Evolutionary conservation across 1,140 invertebrate genomes (phyloP).

Genomic region (Lasioglossum albipes): DNA sequence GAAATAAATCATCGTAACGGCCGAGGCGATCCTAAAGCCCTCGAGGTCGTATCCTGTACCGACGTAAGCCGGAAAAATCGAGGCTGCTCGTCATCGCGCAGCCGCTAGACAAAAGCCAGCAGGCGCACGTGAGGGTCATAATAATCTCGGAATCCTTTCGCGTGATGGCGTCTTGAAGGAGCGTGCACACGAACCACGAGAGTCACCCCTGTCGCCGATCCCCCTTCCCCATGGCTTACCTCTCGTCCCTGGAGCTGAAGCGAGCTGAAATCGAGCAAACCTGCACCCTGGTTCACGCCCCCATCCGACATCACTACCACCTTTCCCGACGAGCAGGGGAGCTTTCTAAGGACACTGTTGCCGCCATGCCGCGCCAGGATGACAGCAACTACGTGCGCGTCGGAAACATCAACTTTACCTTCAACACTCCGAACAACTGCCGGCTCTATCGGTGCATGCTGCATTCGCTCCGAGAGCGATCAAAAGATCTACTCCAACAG

Average conservation of each 20-base stretch:
- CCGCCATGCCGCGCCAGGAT: not conserved
- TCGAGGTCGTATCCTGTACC: conserved; percentile 26
- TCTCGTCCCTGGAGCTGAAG: not conserved
- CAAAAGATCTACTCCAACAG: too few relatives aligned
- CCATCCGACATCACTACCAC: not conserved
- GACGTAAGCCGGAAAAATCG: conserved; percentile 59
- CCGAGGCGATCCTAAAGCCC: conserved; percentile 29
- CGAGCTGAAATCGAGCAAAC: not conserved
- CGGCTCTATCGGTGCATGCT: too few relatives aligned
- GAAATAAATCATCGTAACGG: conserved; percentile 51
- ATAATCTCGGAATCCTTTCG: conserved; percentile 53
- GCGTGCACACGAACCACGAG: conserved; percentile 45
- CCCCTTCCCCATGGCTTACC: too few relatives aligned
- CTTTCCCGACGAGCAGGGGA: conserved; percentile 1
- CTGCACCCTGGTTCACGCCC: not conserved
- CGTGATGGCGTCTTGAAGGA: conserved; percentile 63
- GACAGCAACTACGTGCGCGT: conserved; percentile 20
- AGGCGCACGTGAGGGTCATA: conserved; percentile 49
- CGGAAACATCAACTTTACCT: not conserved
- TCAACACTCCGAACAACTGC: too few relatives aligned
- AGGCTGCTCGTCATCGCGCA: conserved; percentile 44
- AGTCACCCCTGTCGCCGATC: not conserved
- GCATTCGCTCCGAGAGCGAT: too few relatives aligned
- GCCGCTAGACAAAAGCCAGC: conserved; percentile 53
- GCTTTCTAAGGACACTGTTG: conserved; percentile 10